Conservation (phyloP, 2,797 vertebrate species). For the Acanthurus leucopareius region DNA sequence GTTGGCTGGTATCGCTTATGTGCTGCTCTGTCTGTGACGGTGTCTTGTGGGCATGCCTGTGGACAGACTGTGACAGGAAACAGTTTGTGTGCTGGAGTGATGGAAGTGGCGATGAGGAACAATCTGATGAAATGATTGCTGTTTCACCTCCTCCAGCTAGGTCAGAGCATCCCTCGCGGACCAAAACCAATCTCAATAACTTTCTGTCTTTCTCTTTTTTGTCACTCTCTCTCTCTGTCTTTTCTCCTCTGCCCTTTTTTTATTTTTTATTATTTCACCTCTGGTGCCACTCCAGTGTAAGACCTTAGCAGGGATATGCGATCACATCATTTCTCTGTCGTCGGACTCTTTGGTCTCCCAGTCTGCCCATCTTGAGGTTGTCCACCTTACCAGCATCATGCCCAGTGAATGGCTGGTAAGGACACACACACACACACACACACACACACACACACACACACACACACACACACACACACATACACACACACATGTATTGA, state of each 20-base stretch:
- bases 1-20: constrained; percentile 47
- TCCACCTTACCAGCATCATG: constrained; percentile 91
- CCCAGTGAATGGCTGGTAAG: constrained; percentile 91
- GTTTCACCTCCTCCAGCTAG: constrained; percentile 78
- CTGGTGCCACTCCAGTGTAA: constrained; percentile 88
- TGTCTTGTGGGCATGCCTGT: constrained; percentile 65
- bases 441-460: background rate
- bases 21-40: constrained; percentile 63
- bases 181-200: constrained; percentile 76
- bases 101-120: constrained; percentile 77
- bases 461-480: background rate
- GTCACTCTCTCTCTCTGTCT: constrained; percentile 23
- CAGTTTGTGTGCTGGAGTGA: constrained; percentile 73
- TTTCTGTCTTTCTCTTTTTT: constrained; percentile 58
- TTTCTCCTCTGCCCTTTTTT: constrained; percentile 15
- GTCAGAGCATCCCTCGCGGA: constrained; percentile 69
- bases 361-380: constrained; percentile 91
- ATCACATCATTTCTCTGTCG: constrained; percentile 94
- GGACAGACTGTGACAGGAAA: constrained; percentile 74
- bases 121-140: constrained; percentile 79
- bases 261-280: constrained; percentile 3
- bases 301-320: constrained; percentile 93
- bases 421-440: constrained; percentile 20
- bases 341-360: constrained; percentile 93
- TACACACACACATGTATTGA: constrained; percentile 13